Percentiles rank a stretch among this genome's conserved stretches.
Conservation (phyloP, 1,140 invertebrate genomes). For the Anastatus disparis region DNA sequence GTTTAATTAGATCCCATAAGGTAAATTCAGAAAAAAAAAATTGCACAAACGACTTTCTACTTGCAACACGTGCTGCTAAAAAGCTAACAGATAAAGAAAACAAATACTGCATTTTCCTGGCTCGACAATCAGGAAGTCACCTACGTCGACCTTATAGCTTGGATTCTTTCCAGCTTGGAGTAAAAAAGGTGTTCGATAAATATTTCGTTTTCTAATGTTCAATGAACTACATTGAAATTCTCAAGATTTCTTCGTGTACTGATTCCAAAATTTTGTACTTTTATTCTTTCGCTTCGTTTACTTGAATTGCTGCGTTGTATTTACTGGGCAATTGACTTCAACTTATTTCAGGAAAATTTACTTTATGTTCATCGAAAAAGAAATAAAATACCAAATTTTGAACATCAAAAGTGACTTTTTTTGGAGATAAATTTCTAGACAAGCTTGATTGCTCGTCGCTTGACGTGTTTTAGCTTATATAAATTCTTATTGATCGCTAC, state of each 20-base stretch:
- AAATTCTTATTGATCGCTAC: no score
- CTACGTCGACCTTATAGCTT: not conserved
- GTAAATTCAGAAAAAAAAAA: no score
- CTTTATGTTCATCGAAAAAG: no score
- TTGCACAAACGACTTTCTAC: no score
- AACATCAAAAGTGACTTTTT: no score
- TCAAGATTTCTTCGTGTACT: not conserved
- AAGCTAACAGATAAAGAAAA: constrained; percentile 1
- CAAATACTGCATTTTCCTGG: not conserved
- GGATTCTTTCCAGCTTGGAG: constrained; percentile 1
- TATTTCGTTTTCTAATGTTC: not conserved
- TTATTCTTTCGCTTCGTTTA: not conserved
- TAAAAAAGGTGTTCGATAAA: constrained; percentile 8
- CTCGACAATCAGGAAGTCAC: constrained; percentile 11
- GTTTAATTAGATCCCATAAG: no score
- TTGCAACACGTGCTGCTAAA: not conserved
- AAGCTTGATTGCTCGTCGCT: no score
- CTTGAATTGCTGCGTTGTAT: not conserved
- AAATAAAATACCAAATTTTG: no score
- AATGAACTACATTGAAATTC: not conserved
- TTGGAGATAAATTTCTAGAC: no score
- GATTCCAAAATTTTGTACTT: not conserved
- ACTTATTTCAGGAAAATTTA: no score
- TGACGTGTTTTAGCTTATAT: no score
- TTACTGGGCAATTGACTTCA: no score